phyloP scores from a whole-genome alignment of 2,888 invertebrate genomes.

The Pegoplata infirma region DNA sequence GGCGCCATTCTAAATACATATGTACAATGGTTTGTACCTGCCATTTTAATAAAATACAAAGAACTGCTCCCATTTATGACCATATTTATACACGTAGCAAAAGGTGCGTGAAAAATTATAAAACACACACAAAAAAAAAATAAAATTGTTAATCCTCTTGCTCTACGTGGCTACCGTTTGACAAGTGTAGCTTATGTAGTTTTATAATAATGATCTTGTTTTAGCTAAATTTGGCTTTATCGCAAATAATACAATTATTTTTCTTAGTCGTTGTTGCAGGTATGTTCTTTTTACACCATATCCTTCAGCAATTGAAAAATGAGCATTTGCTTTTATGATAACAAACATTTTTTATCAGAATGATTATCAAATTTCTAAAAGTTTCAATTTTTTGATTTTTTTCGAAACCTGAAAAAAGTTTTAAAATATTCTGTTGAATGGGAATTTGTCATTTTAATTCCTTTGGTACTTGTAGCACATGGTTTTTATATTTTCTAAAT shows the following conservation, averaged over 20 bases:
- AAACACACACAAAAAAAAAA: background rate
- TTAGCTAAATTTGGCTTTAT: background rate
- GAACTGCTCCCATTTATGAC: slow-evolving; percentile 21
- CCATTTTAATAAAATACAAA: background rate
- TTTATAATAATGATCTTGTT: background rate
- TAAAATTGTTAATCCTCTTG: background rate
- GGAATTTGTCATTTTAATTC: no score
- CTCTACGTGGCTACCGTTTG: background rate
- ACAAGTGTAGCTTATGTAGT: background rate
- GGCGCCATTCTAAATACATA: background rate
- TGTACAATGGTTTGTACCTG: background rate
- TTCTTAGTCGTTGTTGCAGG: background rate
- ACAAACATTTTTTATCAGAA: no score
- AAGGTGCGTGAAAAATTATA: slow-evolving; percentile 23
- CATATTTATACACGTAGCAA: background rate
- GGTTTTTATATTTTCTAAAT: no score
- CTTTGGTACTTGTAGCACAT: no score
- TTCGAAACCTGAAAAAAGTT: no score
- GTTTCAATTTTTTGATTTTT: no score
- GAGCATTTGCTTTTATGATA: no score
- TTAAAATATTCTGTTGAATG: no score
- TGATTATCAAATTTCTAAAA: no score
- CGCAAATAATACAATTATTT: background rate
- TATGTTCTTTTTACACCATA: no score
- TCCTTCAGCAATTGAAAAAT: no score